Evolutionary conservation across 2,888 invertebrate genomes (phyloP).

Genomic region (Tuberolachnus salignus): DNA sequence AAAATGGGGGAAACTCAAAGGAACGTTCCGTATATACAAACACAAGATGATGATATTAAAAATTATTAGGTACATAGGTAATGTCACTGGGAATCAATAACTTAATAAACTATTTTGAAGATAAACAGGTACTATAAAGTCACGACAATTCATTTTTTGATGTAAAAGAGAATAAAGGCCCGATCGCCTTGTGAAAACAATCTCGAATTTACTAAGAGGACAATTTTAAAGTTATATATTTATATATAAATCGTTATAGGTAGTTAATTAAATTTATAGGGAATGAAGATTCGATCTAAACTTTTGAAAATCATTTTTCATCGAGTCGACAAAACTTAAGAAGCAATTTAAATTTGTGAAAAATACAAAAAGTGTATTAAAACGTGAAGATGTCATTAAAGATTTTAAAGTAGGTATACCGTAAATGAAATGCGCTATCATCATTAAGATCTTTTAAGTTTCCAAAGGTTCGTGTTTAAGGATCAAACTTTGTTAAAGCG

Average conservation of each 20-base stretch:
- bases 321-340: not conserved
- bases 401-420: not conserved
- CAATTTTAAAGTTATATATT: not conserved
- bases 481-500: not conserved
- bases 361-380: not conserved
- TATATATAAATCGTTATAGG: not conserved
- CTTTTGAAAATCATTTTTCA: slow-evolving; percentile 21
- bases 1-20: too few species aligned
- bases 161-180: too few species aligned
- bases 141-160: too few species aligned
- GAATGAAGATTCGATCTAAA: slow-evolving; percentile 1
- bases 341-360: not conserved
- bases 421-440: not conserved
- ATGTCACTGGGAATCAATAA: too few species aligned
- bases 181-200: too few species aligned
- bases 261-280: slow-evolving; percentile 17
- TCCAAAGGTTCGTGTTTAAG: not conserved
- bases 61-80: too few species aligned
- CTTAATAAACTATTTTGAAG: too few species aligned
- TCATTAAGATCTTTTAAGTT: not conserved
- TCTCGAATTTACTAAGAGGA: slow-evolving; percentile 1
- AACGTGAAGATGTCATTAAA: not conserved
- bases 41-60: too few species aligned
- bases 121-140: too few species aligned
- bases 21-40: too few species aligned